These are phyloP conservation scores for Sycophila texana DNA, from an alignment of 2,888 invertebrate species.

Conservation along the genomic window DNA sequence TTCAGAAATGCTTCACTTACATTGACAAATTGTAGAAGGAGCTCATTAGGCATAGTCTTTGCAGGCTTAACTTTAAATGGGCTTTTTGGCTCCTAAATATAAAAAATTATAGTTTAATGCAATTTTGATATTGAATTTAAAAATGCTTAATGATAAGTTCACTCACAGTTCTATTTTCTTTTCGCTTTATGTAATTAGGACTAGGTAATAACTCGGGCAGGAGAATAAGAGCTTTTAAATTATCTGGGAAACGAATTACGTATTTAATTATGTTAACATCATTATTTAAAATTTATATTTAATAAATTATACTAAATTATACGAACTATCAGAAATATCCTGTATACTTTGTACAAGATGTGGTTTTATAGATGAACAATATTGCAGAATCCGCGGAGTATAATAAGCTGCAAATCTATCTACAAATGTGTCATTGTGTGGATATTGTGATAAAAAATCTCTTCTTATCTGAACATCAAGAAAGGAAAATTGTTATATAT, in stretches of 20 bases:
- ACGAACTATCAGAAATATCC: conserved; percentile 51
- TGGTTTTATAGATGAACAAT: conserved; percentile 49
- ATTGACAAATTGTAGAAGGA: conserved; percentile 53
- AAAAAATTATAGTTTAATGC: not conserved
- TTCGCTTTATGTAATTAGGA: conserved; percentile 50
- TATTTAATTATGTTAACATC: not conserved
- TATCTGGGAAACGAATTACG: conserved; percentile 30
- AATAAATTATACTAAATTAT: conserved; percentile 30
- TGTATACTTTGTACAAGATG: conserved; percentile 43
- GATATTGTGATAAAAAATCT: conserved; percentile 44
- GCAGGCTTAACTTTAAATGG: conserved; percentile 30
- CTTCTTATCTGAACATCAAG: conserved; percentile 38
- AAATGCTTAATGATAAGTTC: not conserved
- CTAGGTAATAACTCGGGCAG: conserved; percentile 53
- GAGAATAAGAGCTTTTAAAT: conserved; percentile 53
- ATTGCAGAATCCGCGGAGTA: conserved; percentile 52
- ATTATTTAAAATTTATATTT: not conserved
- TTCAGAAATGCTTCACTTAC: conserved; percentile 28
- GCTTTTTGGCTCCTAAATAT: conserved; percentile 34
- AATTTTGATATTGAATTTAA: not conserved
- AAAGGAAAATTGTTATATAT: not conserved
- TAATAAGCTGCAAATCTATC: conserved; percentile 46
- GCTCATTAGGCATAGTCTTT: conserved; percentile 52
- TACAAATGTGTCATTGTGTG: conserved; percentile 42
- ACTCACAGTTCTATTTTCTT: conserved; percentile 51